Conservation (phyloP, 2,888 invertebrate species). For the Ceratothoa steindachneri region DNA sequence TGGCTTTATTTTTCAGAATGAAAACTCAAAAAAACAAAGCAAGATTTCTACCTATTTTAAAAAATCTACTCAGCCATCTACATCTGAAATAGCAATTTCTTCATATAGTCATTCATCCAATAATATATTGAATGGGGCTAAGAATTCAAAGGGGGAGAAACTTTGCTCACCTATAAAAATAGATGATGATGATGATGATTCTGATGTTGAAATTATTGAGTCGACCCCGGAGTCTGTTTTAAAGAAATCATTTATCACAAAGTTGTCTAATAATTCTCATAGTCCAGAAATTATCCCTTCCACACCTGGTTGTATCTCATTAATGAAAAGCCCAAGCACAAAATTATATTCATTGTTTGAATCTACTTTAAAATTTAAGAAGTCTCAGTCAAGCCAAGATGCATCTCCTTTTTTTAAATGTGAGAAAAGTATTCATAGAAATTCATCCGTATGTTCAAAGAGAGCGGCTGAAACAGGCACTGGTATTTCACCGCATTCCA, state of each 20-base stretch:
- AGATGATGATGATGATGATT: too few relatives aligned
- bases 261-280: neutral
- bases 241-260: neutral
- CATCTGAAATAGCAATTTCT: too few relatives aligned
- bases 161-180: too few relatives aligned
- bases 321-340: neutral
- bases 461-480: neutral
- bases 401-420: neutral
- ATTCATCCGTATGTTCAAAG: neutral
- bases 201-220: constrained; percentile 4
- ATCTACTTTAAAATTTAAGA: neutral
- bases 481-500: neutral
- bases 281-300: neutral
- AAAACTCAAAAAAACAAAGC: neutral
- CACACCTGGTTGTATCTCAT: neutral
- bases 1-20: neutral
- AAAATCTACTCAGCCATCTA: too few relatives aligned
- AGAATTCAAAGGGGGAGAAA: too few relatives aligned
- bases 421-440: neutral
- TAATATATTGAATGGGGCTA: too few relatives aligned
- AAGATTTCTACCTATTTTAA: neutral
- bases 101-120: neutral
- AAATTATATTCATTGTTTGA: neutral
- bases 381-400: neutral
- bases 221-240: neutral